Percentiles rank a stretch among this genome's conserved stretches.
These are phyloP conservation scores for Marronus borbonicus DNA, from an alignment of 2,888 invertebrate species.

Conservation along the genomic window DNA sequence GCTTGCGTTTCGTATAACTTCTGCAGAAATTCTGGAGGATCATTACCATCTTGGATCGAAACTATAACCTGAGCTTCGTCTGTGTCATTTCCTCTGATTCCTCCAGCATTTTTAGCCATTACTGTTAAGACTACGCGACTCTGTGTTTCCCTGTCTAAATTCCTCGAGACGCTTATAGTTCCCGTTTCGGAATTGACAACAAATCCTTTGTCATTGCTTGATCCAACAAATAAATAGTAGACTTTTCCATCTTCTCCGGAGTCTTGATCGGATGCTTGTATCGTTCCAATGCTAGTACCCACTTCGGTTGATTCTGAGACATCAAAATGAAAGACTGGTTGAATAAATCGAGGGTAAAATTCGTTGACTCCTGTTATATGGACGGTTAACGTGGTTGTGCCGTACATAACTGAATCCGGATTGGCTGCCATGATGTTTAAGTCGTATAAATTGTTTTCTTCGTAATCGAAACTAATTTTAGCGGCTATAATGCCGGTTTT, in stretches of 20 bases:
- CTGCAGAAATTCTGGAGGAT: conserved; percentile 93
- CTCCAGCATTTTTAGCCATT: conserved; percentile 94
- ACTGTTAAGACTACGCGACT: conserved; percentile 92
- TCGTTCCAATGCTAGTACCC: conserved; percentile 87
- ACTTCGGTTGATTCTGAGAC: conserved; percentile 93
- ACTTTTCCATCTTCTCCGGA: conserved; percentile 90
- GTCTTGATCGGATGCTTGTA: conserved; percentile 92
- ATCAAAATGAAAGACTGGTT: conserved; percentile 92
- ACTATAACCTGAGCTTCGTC: conserved; percentile 96
- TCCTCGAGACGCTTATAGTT: conserved; percentile 85
- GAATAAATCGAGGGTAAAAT: conserved; percentile 89
- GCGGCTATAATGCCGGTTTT: conserved; percentile 85
- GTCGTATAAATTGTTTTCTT: conserved; percentile 83
- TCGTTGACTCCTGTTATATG: conserved; percentile 91
- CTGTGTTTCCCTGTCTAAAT: conserved; percentile 89
- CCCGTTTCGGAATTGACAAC: conserved; percentile 88
- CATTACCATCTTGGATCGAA: conserved; percentile 95
- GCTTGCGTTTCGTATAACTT: conserved; percentile 84
- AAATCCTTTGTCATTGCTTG: conserved; percentile 94
- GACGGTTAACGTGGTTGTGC: conserved; percentile 80
- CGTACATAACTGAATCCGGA: conserved; percentile 87
- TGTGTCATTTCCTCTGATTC: conserved; percentile 94
- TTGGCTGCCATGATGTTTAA: conserved; percentile 88
- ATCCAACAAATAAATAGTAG: conserved; percentile 93
- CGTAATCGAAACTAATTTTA: conserved; percentile 87